Evolutionary conservation across 1,140 invertebrate genomes (phyloP).

Genomic region (Aphelenchoides fujianensis): DNA sequence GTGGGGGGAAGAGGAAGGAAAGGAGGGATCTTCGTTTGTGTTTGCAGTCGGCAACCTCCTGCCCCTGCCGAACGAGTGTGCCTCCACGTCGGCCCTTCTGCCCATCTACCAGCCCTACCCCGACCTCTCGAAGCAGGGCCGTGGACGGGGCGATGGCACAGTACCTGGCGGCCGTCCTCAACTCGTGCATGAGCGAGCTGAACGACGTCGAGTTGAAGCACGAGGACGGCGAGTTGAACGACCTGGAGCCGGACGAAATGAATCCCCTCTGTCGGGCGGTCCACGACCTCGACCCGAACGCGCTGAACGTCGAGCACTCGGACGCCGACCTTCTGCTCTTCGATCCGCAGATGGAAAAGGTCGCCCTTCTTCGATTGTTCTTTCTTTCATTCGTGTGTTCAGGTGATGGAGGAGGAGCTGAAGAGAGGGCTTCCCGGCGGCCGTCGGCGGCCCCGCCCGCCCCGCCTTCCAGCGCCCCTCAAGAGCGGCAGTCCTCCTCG

Average conservation of each 20-base stretch:
- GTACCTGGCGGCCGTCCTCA: slow-evolving; percentile 31
- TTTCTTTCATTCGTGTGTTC: slow-evolving; percentile 7
- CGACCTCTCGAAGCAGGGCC: slow-evolving; percentile 21
- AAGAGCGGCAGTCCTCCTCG: background rate
- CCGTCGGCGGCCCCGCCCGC: slow-evolving; percentile 10
- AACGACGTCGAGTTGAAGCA: slow-evolving; percentile 38
- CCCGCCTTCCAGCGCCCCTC: background rate
- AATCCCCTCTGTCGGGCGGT: slow-evolving; percentile 33
- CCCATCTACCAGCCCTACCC: slow-evolving; percentile 33
- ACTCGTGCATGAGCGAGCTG: slow-evolving; percentile 19
- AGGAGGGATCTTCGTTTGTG: slow-evolving; percentile 3
- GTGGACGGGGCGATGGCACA: slow-evolving; percentile 25
- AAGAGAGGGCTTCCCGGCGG: slow-evolving; percentile 11
- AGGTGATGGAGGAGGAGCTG: slow-evolving; percentile 28
- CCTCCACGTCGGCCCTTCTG: slow-evolving; percentile 30
- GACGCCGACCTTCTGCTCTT: slow-evolving; percentile 28
- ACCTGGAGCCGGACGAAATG: slow-evolving; percentile 28
- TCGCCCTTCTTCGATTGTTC: background rate
- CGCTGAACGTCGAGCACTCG: slow-evolving; percentile 40
- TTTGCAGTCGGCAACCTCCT: slow-evolving; percentile 34
- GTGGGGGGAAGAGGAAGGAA: slow-evolving; percentile 22
- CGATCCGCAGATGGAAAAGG: slow-evolving; percentile 37
- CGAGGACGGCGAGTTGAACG: slow-evolving; percentile 37
- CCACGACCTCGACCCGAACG: slow-evolving; percentile 38
- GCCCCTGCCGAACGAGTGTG: slow-evolving; percentile 36